Base-by-base conservation (phyloP, 1,140 invertebrate species). In the Hyles vespertilio region DNA sequence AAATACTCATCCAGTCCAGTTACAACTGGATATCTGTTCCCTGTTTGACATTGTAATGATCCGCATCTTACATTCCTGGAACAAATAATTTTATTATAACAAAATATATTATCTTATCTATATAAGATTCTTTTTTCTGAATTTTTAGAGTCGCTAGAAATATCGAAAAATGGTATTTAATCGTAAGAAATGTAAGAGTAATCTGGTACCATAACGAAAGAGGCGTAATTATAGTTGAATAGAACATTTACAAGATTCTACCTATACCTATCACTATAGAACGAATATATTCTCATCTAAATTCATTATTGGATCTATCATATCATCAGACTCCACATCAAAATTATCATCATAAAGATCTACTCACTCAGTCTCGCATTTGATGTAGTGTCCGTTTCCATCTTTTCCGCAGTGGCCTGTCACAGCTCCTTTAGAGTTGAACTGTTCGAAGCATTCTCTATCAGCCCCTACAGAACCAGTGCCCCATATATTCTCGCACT, bases 401-500 rank as follows among this genome's bases (percentile, higher is more conserved):
- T 98, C 95, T 49, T 93, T 93, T 2, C 97, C 97, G 88, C 97
- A 99, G 84, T 99, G 97, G 0, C 97, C 98, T 70, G 95, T 97
- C 53, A 96, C 94, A 3, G 95, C 96, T 8, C 98, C 98, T 75
- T 98, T 96, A 0, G 96, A 95, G 85, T 99, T 99, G 87, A 98
- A 98, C 77, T 97, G 93, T 61, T 97, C 94, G 86, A 95, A 99
- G 89, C 97, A 99, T 67, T 97, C 92, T 48, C 92, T 91, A 77
- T 98, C 95, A 2, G 94, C 95, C 0, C 93, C 93, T 53, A 91
- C 87, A 1, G 94, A 93, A 5, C 94, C 95, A 69, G 94, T 93
- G 7, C 97, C 97, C 98, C 98, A 99, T 59, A 99, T 95, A 56
- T 93, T 91, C 77, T 95, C 93, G 82, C 98, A 99, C 79, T 99